A percentile compares a stretch with the other conserved stretches of the same genome.
phyloP scores from a whole-genome alignment of 2,888 invertebrate genomes.

The Drosophila vallismaia region DNA sequence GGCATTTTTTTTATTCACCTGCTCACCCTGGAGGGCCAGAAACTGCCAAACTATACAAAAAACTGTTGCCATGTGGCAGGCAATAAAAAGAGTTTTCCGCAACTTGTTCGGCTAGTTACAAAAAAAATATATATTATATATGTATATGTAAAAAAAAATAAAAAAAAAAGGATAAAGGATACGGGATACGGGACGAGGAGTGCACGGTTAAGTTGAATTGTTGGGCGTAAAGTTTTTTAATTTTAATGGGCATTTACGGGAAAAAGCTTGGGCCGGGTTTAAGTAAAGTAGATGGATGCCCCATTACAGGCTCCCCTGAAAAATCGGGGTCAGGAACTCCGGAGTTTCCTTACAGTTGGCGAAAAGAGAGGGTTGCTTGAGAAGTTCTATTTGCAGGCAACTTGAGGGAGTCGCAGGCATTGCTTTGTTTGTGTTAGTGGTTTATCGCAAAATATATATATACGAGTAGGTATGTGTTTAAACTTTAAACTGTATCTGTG shows the following conservation, averaged over 20 bases:
- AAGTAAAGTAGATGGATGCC: conserved; percentile 22
- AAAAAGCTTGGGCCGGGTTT: conserved; percentile 36
- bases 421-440: background rate
- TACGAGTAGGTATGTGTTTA: background rate
- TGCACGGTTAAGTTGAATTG: conserved; percentile 37
- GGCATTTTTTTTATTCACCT: conserved; percentile 9
- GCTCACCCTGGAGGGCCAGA: conserved; percentile 9
- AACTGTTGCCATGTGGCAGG: conserved; percentile 53
- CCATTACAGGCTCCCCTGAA: conserved; percentile 35
- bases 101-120: conserved; percentile 28
- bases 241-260: conserved; percentile 61
- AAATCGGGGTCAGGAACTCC: too few species aligned
- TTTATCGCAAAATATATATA: background rate
- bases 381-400: background rate
- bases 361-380: background rate
- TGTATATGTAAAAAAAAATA: background rate
- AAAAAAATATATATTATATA: background rate
- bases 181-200: background rate
- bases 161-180: background rate
- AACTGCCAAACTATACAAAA: conserved; percentile 49
- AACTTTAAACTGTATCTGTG: background rate
- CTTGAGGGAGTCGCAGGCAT: background rate
- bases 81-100: conserved; percentile 52
- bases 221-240: conserved; percentile 63
- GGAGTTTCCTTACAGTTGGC: background rate